phyloP scores from a whole-genome alignment of 2,797 vertebrate species.

The Odontamblyopus lacepedii region DNA sequence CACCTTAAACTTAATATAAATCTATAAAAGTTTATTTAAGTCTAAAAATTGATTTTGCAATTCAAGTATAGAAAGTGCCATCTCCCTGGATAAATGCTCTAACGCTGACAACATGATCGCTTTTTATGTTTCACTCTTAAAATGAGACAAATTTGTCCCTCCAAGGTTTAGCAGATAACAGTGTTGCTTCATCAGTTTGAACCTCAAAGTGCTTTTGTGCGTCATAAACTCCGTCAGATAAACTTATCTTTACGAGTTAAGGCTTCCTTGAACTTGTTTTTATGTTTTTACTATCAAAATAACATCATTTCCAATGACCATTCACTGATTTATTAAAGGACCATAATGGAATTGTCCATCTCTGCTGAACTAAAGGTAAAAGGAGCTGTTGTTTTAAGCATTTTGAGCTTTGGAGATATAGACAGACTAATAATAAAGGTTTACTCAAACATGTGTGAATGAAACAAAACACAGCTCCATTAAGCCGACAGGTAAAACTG shows the following conservation, averaged over 20 bases:
- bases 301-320: neutral
- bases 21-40: neutral
- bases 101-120: neutral
- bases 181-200: constrained; percentile 3
- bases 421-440: no score
- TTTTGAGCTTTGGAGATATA: no score
- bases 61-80: neutral
- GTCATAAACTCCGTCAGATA: constrained; percentile 11
- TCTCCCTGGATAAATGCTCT: neutral
- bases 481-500: neutral
- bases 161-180: neutral
- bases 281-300: constrained; percentile 10
- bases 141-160: constrained; percentile 15
- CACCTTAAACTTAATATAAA: neutral
- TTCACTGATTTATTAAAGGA: neutral
- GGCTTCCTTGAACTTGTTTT: constrained; percentile 1
- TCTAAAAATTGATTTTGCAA: neutral
- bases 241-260: constrained; percentile 15
- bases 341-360: no score
- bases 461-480: no score
- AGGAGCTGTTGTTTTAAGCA: no score
- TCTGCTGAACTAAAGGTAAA: no score
- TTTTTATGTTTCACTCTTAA: constrained; percentile 25
- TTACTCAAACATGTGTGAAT: no score
- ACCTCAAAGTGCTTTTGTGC: constrained; percentile 1